Conservation (phyloP, 1,140 invertebrate genomes). For the Sinella curviseta region DNA sequence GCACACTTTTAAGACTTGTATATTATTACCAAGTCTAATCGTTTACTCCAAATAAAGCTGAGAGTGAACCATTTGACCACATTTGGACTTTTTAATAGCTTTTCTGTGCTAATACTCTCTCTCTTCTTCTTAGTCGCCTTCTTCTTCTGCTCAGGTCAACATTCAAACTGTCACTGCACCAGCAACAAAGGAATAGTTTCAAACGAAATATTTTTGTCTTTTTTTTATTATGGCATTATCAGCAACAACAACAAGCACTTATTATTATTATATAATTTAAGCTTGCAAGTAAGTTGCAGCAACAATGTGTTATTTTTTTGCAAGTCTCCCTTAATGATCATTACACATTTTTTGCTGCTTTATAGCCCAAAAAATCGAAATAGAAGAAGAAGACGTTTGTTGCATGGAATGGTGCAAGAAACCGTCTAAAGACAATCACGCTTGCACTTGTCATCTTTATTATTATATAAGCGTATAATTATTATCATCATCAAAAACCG, state of each 20-base stretch:
- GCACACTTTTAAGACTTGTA: too few relatives aligned
- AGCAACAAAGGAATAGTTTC: not conserved
- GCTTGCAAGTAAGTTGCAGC: too few relatives aligned
- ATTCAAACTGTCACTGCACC: not conserved
- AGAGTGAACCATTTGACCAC: not conserved
- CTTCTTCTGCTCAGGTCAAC: not conserved
- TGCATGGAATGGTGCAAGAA: not conserved
- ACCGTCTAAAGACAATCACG: not conserved
- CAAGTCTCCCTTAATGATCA: too few relatives aligned
- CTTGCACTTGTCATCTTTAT: not conserved
- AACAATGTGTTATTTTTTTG: too few relatives aligned
- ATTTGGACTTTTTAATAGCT: too few relatives aligned
- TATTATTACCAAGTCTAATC: not conserved
- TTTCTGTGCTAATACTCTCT: too few relatives aligned
- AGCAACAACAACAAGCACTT: not conserved
- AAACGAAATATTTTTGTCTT: not conserved
- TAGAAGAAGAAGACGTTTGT: not conserved
- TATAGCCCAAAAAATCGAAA: not conserved
- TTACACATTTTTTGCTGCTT: not conserved
- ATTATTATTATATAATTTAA: too few relatives aligned
- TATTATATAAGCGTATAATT: conserved; percentile 6
- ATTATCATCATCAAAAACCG: too few relatives aligned
- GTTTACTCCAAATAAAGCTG: not conserved
- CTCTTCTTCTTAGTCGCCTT: too few relatives aligned
- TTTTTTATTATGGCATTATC: not conserved